phyloP scores from a whole-genome alignment of 1,140 invertebrate species.

The Plutomurus gul region DNA sequence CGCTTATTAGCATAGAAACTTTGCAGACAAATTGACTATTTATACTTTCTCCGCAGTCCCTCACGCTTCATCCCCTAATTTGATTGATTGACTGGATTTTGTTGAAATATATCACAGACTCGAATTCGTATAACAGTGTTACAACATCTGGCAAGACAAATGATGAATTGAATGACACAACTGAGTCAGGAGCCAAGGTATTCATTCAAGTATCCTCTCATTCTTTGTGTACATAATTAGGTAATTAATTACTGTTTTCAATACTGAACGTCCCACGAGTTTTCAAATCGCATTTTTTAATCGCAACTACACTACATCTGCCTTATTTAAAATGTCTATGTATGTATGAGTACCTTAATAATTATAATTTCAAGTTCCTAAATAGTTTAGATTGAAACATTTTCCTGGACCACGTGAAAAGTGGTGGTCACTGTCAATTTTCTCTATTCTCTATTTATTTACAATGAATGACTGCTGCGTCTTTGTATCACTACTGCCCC shows the following conservation, averaged over 20 bases:
- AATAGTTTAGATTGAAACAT: no score
- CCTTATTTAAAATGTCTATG: no score
- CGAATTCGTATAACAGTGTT: constrained; percentile 17
- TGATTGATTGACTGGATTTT: constrained; percentile 27
- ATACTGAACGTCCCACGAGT: constrained; percentile 4
- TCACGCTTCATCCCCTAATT: background rate
- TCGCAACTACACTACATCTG: background rate
- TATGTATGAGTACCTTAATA: no score
- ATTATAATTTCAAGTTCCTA: no score
- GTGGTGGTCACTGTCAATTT: no score
- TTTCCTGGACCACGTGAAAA: no score
- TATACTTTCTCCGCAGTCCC: background rate
- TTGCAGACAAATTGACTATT: background rate
- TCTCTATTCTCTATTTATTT: no score
- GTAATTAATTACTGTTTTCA: constrained; percentile 10
- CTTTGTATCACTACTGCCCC: background rate
- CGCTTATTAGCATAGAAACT: background rate
- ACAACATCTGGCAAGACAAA: background rate
- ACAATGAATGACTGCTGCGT: no score
- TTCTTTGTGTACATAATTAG: background rate
- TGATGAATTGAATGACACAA: background rate
- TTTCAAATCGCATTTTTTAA: background rate
- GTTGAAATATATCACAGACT: constrained; percentile 25
- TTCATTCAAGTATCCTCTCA: no score
- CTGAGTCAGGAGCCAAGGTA: no score